Evolutionary conservation across 1,140 invertebrate species (phyloP).

Genomic region (Brachionus angularis): DNA sequence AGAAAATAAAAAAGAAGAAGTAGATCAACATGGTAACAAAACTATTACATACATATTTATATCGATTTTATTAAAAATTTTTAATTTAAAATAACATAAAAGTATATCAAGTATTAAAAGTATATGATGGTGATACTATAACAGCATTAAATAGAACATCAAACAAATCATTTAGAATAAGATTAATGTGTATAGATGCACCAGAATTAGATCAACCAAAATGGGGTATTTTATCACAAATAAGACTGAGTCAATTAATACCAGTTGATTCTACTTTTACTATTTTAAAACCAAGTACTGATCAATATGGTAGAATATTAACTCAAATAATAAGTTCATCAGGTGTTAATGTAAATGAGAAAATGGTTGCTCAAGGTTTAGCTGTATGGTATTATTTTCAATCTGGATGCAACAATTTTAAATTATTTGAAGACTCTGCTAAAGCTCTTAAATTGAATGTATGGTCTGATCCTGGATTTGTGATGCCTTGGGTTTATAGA

Average conservation of each 20-base stretch:
- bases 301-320: conserved; percentile 8
- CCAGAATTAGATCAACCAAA: conserved; percentile 13
- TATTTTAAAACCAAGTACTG: too few relatives aligned
- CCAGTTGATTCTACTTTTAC: too few relatives aligned
- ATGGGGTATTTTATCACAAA: neutral
- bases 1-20: too few relatives aligned
- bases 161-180: neutral
- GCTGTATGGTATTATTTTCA: neutral
- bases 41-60: too few relatives aligned
- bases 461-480: conserved; percentile 14
- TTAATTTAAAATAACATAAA: too few relatives aligned
- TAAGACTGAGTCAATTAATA: neutral
- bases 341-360: conserved; percentile 29
- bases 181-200: conserved; percentile 37
- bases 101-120: too few relatives aligned
- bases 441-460: conserved; percentile 5
- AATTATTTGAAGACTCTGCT: neutral
- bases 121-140: conserved; percentile 42
- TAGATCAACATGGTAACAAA: too few relatives aligned
- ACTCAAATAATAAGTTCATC: neutral
- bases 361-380: conserved; percentile 1
- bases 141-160: conserved; percentile 11
- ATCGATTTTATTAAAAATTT: too few relatives aligned
- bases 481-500: conserved; percentile 25
- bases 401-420: neutral